Evolutionary conservation across 2,797 vertebrate genomes (phyloP).

Genomic region (Clarias laeviceps): DNA sequence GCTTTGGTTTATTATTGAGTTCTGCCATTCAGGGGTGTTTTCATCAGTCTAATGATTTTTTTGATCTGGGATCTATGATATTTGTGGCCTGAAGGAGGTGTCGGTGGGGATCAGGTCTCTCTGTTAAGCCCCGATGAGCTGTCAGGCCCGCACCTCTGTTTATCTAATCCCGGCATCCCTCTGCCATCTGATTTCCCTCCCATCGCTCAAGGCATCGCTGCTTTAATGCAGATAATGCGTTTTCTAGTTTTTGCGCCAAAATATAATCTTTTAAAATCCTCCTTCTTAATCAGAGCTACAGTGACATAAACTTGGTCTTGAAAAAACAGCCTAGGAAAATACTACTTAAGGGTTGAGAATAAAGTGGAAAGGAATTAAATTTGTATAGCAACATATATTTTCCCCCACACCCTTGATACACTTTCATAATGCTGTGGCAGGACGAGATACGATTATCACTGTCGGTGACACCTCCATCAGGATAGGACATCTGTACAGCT

Average conservation of each 20-base stretch:
- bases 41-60: conserved; percentile 19
- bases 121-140: conserved; percentile 68
- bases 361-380: conserved; percentile 23
- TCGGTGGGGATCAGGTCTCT: conserved; percentile 53
- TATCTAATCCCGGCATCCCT: conserved; percentile 67
- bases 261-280: conserved; percentile 69
- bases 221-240: conserved; percentile 68
- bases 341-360: conserved; percentile 32
- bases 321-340: conserved; percentile 53
- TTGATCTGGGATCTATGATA: conserved; percentile 48
- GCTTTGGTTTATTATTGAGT: background rate
- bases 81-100: conserved; percentile 49
- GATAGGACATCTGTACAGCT: conserved; percentile 47
- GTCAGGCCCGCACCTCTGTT: conserved; percentile 65
- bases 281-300: conserved; percentile 65
- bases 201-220: conserved; percentile 66
- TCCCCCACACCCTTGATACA: conserved; percentile 26
- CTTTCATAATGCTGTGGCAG: conserved; percentile 34
- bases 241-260: conserved; percentile 58
- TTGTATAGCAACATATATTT: conserved; percentile 37
- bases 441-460: conserved; percentile 49
- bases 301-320: conserved; percentile 61
- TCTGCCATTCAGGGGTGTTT: background rate
- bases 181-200: conserved; percentile 67
- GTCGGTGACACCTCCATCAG: conserved; percentile 25